Base-by-base conservation (phyloP, 2,888 invertebrate genomes). In the Corythucha ciliata region DNA sequence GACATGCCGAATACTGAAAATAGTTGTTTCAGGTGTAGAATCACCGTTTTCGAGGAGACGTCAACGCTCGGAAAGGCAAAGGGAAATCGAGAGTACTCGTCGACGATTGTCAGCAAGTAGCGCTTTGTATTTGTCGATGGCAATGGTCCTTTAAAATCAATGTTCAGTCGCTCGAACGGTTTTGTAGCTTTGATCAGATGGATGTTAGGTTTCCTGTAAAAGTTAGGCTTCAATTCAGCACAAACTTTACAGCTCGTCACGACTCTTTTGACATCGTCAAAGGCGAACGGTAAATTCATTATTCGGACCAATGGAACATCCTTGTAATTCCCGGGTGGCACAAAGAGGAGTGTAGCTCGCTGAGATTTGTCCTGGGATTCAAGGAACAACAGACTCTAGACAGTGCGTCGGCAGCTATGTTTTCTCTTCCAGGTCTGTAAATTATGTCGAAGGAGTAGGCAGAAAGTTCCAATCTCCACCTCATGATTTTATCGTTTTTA, bases 1-100 rank as follows among this genome's bases (percentile, higher is more conserved):
- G 58, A 58, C 10, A 53, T 48, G 8, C 58, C 59, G 47, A 60
- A 60, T 4, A 57, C 37, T 16, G 25, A 42, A 24, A 57, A 57
- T 12, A 57, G 44, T 7, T 40, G 2, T 21, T 29, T 32, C n/a
- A 58, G 32, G 37, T 50, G 45, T 27, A 44, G 39, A 18, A 59
- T 57, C 7, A 58, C 57, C 33, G 56, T 56, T 3, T 37, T 18
- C 14, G 55, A 22, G n/a, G 54, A 52, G 27, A 53, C 24, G 34
- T 58, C 56, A 20, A 40, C 22, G 44, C 55, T 57, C 22, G 57
- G 48, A 47, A 36, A 59, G 1, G 40, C 48, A 32, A 48, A 40
- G 5, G 48, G 48, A 32, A 29, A 29, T 10, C n/a, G n/a, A n/a
- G n/a, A n/a, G n/a, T n/a, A n/a, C 7, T 57, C 57, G 48, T 59